phyloP scores from a whole-genome alignment of 2,797 vertebrate species.

The Selene dorsalis region DNA sequence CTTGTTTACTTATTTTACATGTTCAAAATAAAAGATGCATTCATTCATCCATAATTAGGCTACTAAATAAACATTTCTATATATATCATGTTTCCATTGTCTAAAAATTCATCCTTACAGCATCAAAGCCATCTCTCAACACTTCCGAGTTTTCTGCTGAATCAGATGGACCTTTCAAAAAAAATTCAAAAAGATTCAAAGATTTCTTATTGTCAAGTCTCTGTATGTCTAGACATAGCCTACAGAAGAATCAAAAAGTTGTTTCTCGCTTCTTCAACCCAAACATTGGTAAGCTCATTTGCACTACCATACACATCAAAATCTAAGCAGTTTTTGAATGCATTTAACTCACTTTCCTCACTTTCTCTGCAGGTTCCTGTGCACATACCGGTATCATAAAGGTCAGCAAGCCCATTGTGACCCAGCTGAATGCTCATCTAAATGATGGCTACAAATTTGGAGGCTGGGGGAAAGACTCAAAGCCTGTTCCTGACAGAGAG shows the following conservation, averaged over 20 bases:
- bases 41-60: neutral
- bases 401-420: constrained; percentile 77
- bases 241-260: too few relatives aligned
- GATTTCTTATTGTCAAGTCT: too few relatives aligned
- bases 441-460: constrained; percentile 63
- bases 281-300: constrained; percentile 65
- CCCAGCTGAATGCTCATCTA: constrained; percentile 78
- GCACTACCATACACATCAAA: neutral
- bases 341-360: neutral
- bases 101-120: neutral
- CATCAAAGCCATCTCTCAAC: neutral
- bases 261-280: too few relatives aligned
- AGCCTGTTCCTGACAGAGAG: constrained; percentile 74
- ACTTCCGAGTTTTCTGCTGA: neutral
- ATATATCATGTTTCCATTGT: neutral
- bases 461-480: constrained; percentile 84
- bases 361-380: constrained; percentile 72
- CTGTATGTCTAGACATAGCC: too few relatives aligned
- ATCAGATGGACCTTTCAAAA: neutral
- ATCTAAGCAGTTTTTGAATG: neutral
- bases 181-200: too few relatives aligned
- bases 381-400: constrained; percentile 76
- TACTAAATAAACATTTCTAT: constrained; percentile 46
- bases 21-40: too few relatives aligned
- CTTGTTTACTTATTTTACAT: too few relatives aligned